Evolutionary conservation across 2,888 invertebrate genomes (phyloP).

Genomic region (Cataglyphis albicans): DNA sequence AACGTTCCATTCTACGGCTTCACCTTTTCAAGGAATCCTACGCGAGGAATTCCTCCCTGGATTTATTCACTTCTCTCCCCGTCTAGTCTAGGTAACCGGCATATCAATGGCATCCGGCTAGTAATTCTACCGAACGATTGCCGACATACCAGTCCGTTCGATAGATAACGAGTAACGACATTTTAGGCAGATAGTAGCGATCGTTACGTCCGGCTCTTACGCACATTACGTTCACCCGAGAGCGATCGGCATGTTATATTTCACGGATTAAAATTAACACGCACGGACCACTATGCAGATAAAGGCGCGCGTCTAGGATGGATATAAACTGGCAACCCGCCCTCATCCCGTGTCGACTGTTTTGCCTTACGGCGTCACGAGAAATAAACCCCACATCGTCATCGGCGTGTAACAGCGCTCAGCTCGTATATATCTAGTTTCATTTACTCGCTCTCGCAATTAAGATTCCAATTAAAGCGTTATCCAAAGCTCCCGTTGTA

Average conservation of each 20-base stretch:
- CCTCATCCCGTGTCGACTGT: conserved; percentile 55
- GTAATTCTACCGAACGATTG: conserved; percentile 56
- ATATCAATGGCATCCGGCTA: conserved; percentile 53
- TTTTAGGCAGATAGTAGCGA: conserved; percentile 57
- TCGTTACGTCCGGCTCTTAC: conserved; percentile 44
- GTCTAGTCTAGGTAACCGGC: conserved; percentile 39
- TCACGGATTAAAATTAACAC: conserved; percentile 65
- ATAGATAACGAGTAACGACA: conserved; percentile 55
- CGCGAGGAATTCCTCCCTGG: conserved; percentile 36
- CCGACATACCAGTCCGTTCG: conserved; percentile 48
- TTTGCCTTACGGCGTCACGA: conserved; percentile 63
- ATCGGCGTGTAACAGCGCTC: conserved; percentile 46
- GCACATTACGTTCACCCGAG: conserved; percentile 31
- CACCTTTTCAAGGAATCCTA: conserved; percentile 42
- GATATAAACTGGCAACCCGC: conserved; percentile 43
- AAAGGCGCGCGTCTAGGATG: conserved; percentile 52
- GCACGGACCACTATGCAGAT: conserved; percentile 50
- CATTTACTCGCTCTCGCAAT: conserved; percentile 71
- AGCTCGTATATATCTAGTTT: conserved; percentile 59
- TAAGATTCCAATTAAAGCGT: conserved; percentile 73
- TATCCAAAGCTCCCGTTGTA: conserved; percentile 70
- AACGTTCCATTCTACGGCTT: conserved; percentile 9
- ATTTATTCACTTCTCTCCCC: conserved; percentile 22
- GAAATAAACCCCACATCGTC: conserved; percentile 62
- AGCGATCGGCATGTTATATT: conserved; percentile 59